Evolutionary conservation across 2,113 vertebrate species (phyloP).

Genomic region (Neolamprologus longior): DNA sequence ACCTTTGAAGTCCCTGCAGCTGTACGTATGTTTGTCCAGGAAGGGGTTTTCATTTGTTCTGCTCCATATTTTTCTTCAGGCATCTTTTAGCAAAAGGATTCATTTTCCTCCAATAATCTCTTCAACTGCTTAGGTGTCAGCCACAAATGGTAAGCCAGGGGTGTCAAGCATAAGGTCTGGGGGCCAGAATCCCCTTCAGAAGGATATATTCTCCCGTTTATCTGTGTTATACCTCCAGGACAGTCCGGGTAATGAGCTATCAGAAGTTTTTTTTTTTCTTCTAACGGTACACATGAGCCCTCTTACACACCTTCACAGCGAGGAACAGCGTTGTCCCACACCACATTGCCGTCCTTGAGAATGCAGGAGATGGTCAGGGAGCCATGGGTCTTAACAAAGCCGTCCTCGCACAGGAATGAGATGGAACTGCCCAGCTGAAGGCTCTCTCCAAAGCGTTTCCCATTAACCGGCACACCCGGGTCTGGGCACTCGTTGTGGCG

Average conservation of each 20-base stretch:
- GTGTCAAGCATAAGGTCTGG: background rate
- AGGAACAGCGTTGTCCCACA: slow-evolving; percentile 93
- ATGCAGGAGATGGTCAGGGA: slow-evolving; percentile 92
- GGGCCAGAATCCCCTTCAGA: background rate
- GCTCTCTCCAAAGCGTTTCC: slow-evolving; percentile 91
- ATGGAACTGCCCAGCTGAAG: slow-evolving; percentile 95
- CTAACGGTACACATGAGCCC: background rate
- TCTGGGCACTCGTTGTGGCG: slow-evolving; percentile 96
- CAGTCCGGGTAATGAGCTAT: background rate
- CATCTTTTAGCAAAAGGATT: background rate
- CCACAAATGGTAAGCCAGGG: background rate
- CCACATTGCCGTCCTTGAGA: slow-evolving; percentile 92
- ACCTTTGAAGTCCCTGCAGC: background rate
- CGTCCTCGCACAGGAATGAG: slow-evolving; percentile 94
- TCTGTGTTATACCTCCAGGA: background rate
- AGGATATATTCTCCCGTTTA: background rate
- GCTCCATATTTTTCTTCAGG: background rate
- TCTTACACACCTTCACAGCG: slow-evolving; percentile 85
- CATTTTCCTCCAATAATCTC: background rate
- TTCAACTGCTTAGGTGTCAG: background rate
- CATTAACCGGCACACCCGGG: slow-evolving; percentile 91
- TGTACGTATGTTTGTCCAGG: background rate
- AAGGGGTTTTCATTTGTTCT: background rate
- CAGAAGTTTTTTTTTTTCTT: background rate
- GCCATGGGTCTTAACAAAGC: slow-evolving; percentile 92